Evolutionary conservation across 35 echinoderm and acorn worm genomes (phyloP).

Genomic region (Patiria miniata): DNA sequence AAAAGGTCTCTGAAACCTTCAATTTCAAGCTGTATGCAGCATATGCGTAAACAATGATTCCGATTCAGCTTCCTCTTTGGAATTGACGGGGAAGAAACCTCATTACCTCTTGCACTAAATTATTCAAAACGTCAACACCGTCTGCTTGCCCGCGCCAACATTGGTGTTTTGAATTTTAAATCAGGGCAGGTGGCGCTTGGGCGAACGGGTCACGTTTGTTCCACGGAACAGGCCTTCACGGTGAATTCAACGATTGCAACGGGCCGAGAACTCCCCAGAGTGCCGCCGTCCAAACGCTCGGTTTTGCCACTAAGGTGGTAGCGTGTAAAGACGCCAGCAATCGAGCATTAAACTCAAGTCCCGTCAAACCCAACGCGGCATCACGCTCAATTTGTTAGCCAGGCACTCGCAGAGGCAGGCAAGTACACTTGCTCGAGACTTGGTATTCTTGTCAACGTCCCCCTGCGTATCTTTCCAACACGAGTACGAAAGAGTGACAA

Average conservation of each 20-base stretch:
- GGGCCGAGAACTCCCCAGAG: background rate
- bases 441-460: too few species aligned
- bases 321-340: background rate
- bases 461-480: too few species aligned
- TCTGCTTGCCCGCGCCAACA: background rate
- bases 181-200: slow-evolving; percentile 20
- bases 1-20: too few species aligned
- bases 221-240: background rate
- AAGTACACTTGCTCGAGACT: too few species aligned
- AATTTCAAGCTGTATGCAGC: too few species aligned
- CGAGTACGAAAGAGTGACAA: too few species aligned
- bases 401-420: background rate
- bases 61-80: too few species aligned
- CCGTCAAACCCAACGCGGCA: background rate
- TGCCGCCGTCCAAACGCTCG: background rate
- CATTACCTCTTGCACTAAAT: too few species aligned
- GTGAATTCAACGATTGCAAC: background rate
- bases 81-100: too few species aligned
- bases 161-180: slow-evolving; percentile 5
- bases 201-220: background rate
- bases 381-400: slow-evolving; percentile 12
- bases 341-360: slow-evolving; percentile 12
- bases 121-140: too few species aligned
- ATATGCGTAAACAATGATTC: too few species aligned
- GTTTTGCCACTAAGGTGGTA: background rate